Conservation (phyloP, 92 coral and sea anemone species). For the Meandrina meandrites region DNA sequence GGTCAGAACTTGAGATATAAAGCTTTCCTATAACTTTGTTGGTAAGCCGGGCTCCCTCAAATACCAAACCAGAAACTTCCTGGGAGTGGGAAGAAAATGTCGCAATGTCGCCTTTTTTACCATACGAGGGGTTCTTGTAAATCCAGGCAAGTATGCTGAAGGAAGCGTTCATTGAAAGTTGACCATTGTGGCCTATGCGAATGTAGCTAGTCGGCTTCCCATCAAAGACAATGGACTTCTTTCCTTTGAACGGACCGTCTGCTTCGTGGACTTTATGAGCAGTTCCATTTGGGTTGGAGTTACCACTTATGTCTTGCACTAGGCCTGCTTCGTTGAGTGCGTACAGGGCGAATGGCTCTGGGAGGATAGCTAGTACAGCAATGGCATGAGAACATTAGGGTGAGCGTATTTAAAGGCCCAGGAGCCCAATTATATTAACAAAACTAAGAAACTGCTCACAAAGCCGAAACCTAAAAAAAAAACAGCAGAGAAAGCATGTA, state of each 20-base stretch:
- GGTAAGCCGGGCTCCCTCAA: not conserved
- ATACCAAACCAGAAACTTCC: not conserved
- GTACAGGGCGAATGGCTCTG: constrained; percentile 11
- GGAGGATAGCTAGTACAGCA: too few relatives aligned
- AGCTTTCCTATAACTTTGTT: not conserved
- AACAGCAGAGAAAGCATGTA: too few relatives aligned
- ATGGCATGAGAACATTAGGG: not conserved
- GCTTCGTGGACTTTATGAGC: not conserved
- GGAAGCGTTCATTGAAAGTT: not conserved
- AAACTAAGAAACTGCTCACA: too few relatives aligned
- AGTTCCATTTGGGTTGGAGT: constrained; percentile 4
- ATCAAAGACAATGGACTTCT: not conserved
- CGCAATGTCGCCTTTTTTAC: not conserved
- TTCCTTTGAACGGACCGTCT: not conserved
- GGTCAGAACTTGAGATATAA: not conserved
- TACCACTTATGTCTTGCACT: not conserved
- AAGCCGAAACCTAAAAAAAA: too few relatives aligned
- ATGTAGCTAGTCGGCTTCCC: not conserved
- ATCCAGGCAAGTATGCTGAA: constrained; percentile 13
- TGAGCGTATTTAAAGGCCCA: too few relatives aligned
- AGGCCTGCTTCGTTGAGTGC: not conserved
- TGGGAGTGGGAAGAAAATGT: not conserved
- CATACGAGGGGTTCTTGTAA: not conserved
- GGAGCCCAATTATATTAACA: too few relatives aligned
- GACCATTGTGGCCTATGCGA: not conserved